Base-by-base conservation (phyloP, 2,797 vertebrate species). In the Lemur catta region DNA sequence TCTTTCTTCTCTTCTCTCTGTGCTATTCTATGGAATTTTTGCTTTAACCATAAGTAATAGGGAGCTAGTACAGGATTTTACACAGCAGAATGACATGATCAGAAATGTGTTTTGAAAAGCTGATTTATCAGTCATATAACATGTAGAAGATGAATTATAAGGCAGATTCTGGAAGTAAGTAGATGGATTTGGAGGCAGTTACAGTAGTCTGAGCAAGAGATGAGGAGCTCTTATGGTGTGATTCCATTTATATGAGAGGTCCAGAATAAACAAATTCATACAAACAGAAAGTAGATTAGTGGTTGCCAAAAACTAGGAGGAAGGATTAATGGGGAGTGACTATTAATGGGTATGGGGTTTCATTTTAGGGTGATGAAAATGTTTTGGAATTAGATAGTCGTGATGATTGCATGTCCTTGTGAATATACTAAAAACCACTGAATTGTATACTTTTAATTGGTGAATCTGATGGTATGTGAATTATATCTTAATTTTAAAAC, bases 161-260 rank as follows among this genome's bases (percentile, higher is more conserved):
- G 81, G 22, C 52, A 48, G 38, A 33, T 67, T 82, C 28, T 69
- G 38, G 75, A 94, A 38, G 26, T 59, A 86, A 15, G 17, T 88
- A 38, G 85, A 65, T 48, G 61, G 75, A 41, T 59, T 94, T 88
- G 82, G 91, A 94, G 74, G n/a, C 28, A 57, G 48, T 57, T 93
- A 20, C 12, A 48, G 22, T 89, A 43, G 33, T 92, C 38, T 41
- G 63, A 11, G 28, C 41, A 92, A 88, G 63, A 88, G 50, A 46
- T 79, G 33, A 86, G 59, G 75, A 50, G 33, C 87, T 75, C 43
- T 20, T 92, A 0, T 57, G 87, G 26, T 50, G 4, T 92, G 26
- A 72, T 63, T 86, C 9, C 5, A 26, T 67, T 50, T 93, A 24
- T 55, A 78, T 10, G 76, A 89, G 88, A 24, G 71, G 28, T 80